Percentiles rank a stretch among this genome's conserved stretches.
Conservation (phyloP, 2,797 vertebrate species). For the Zalophus californianus region DNA sequence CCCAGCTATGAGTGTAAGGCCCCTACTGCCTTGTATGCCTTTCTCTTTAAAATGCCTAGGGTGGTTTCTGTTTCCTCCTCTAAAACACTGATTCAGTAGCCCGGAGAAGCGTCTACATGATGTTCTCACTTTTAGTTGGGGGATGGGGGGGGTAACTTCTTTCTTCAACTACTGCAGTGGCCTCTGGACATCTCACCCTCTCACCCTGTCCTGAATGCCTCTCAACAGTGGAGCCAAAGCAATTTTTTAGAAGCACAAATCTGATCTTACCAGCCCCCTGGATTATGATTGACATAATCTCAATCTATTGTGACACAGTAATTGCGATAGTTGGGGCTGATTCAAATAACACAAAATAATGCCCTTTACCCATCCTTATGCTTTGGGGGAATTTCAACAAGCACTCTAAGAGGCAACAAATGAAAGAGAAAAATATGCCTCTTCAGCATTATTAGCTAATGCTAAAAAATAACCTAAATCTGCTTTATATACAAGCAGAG, state of each 20-base stretch:
- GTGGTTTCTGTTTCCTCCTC: background rate
- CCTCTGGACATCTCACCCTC: background rate
- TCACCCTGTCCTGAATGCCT: background rate
- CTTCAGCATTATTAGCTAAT: background rate
- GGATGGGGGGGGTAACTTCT: background rate
- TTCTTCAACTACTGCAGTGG: background rate
- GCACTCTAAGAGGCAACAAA: background rate
- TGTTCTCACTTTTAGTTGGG: no score
- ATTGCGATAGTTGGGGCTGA: background rate
- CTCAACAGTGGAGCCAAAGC: background rate
- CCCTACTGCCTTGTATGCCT: background rate
- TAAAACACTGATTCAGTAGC: background rate
- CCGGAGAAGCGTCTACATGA: background rate
- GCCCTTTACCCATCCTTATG: background rate
- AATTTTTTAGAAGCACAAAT: background rate
- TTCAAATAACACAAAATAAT: background rate
- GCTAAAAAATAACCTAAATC: background rate
- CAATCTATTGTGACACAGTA: background rate
- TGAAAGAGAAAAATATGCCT: background rate
- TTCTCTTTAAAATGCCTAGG: background rate
- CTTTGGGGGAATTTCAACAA: background rate
- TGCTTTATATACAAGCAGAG: background rate
- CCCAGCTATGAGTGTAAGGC: background rate
- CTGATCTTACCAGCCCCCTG: background rate
- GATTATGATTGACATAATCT: background rate